phyloP scores from a whole-genome alignment of 2,797 vertebrate genomes.

The Intellagama lesueurii region DNA sequence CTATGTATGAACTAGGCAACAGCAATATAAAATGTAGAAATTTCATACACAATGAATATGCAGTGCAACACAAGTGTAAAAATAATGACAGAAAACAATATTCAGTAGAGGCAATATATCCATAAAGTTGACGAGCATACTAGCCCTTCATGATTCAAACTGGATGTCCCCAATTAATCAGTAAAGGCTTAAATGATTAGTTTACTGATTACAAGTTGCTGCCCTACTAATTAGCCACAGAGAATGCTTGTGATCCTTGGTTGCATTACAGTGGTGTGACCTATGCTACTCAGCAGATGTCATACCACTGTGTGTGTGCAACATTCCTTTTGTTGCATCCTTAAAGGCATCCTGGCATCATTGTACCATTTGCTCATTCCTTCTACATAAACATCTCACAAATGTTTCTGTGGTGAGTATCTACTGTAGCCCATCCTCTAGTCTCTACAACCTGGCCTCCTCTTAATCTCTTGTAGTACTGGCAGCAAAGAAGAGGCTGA shows the following conservation, averaged over 20 bases:
- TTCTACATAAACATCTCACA: fast-evolving
- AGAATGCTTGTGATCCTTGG: background rate
- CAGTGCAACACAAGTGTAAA: too few relatives aligned
- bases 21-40: too few relatives aligned
- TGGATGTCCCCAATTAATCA: background rate
- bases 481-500: fast-evolving
- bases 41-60: too few relatives aligned
- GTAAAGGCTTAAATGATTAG: background rate
- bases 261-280: background rate
- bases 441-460: background rate
- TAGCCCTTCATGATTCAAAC: background rate
- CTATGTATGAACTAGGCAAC: too few relatives aligned
- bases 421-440: background rate
- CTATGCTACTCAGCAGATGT: background rate
- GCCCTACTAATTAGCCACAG: background rate
- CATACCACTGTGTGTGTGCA: background rate
- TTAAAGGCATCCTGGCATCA: background rate
- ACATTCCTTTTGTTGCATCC: background rate
- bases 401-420: background rate
- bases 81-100: too few relatives aligned
- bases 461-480: fast-evolving
- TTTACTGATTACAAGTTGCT: background rate
- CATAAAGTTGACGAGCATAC: too few relatives aligned
- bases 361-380: background rate
- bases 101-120: too few relatives aligned